Base-by-base conservation (phyloP, 2,888 invertebrate genomes). In the Saturnia japonica region DNA sequence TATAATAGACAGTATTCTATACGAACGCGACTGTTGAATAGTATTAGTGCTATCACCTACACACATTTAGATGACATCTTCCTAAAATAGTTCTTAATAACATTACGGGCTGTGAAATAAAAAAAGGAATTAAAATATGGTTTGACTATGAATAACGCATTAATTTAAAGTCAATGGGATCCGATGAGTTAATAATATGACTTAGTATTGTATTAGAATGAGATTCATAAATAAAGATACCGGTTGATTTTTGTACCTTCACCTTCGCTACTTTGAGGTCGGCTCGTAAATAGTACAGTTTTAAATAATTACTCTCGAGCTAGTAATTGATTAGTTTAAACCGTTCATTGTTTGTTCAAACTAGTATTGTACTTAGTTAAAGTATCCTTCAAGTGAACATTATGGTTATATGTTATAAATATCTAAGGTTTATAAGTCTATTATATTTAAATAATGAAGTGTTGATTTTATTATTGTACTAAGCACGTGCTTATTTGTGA, bases 121-220 rank as follows among this genome's bases (percentile, higher is more conserved):
- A 60, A 60, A 28, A 14, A 9, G 14, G 1, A 25, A 16, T 45
- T 12, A 25, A 28, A 67, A 60, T 28, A 25, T 19, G 22, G 62
- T 43, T 25, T 4, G 47, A 74, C 82, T 86, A 85, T 85, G 79
- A 82, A 88, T 88, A 85, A 71, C 51, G 78, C 78, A 43, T 76
- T 77, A 72, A 77, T 79, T 82, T 74, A 82, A 80, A 82, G 82
- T 85, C 84, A 82, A 81, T 74, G 70, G 64, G 72, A 72, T 76
- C 75, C 82, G 88, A 89, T 88, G 88, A 88, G 89, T 89, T 87
- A 88, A 89, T 88, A 85, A 85, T 86, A 85, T 85, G 80, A 82
- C 78, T 85, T 82, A 81, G 85, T 85, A 88, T 89, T 88, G 88
- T 88, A 85, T 87, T 76, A 73, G 77, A 83, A 78, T 82, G 81